phyloP scores from a whole-genome alignment of 2,113 vertebrate species.

The Tamias sibiricus region DNA sequence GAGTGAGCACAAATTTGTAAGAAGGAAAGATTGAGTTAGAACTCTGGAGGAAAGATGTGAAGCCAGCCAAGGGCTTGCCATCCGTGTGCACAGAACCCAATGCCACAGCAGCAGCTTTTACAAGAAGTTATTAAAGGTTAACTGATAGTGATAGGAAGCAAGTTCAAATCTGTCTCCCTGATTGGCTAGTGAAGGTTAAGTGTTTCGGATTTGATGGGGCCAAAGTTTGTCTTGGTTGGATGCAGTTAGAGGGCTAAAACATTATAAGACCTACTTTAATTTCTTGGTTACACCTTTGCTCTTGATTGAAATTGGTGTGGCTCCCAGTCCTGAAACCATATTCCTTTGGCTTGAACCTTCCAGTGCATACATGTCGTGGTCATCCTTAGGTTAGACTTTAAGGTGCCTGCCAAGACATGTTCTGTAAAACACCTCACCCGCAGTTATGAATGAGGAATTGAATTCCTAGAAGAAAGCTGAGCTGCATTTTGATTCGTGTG shows the following conservation, averaged over 20 bases:
- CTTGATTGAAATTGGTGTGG: neutral
- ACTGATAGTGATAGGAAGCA: neutral
- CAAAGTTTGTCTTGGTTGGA: neutral
- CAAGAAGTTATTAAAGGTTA: neutral
- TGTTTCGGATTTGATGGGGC: too few species aligned
- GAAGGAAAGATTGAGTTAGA: too few species aligned
- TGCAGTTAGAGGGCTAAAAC: too few species aligned
- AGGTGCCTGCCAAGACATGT: neutral
- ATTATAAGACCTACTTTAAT: too few species aligned
- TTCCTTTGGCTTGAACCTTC: neutral
- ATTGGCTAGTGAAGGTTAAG: too few species aligned
- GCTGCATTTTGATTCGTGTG: neutral
- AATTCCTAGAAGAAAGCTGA: neutral
- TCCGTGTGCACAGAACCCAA: neutral
- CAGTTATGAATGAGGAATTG: neutral
- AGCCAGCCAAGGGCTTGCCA: neutral
- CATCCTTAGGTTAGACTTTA: neutral
- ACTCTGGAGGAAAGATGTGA: neutral
- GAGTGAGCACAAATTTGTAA: too few species aligned
- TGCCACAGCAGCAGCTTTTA: too few species aligned
- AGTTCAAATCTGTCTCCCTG: neutral
- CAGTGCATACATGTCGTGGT: too few species aligned
- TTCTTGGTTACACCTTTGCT: neutral
- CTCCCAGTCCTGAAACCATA: too few species aligned
- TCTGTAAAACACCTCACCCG: neutral